Conservation (phyloP, 2,888 invertebrate genomes). For the Epsilonema sp. region DNA sequence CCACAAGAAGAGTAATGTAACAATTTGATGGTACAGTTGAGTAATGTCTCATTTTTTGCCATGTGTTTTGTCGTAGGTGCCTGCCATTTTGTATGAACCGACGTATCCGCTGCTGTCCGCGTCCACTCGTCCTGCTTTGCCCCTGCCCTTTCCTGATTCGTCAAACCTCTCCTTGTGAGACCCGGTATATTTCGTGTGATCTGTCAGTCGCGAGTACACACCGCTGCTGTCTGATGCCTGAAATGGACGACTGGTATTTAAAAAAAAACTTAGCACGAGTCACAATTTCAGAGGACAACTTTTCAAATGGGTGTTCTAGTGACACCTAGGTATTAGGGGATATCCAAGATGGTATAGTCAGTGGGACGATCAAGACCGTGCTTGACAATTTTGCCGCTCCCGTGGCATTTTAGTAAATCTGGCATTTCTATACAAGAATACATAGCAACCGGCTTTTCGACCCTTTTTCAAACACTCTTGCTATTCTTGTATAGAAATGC, state of each 20-base stretch:
- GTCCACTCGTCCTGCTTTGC: constrained; percentile 25
- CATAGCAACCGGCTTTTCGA: too few species aligned
- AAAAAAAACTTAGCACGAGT: background rate
- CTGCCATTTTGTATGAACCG: constrained; percentile 30
- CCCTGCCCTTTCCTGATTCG: constrained; percentile 27
- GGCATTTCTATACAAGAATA: too few species aligned
- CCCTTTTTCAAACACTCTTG: too few species aligned
- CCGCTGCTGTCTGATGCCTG: constrained; percentile 11
- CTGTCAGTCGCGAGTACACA: constrained; percentile 26
- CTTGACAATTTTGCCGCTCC: too few species aligned
- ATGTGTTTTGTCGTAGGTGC: constrained; percentile 24
- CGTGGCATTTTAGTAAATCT: too few species aligned
- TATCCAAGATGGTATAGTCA: background rate
- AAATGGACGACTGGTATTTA: constrained; percentile 1
- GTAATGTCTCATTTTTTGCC: constrained; percentile 11
- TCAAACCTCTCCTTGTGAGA: constrained; percentile 30
- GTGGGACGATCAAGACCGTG: too few species aligned
- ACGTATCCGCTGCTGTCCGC: constrained; percentile 25
- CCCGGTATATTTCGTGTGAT: constrained; percentile 25
- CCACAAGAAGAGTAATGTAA: too few species aligned
- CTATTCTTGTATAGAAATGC: too few species aligned
- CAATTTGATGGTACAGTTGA: too few species aligned
- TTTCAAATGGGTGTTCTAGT: background rate
- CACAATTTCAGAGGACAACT: background rate
- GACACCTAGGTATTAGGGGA: background rate